Conservation (phyloP, 2,888 invertebrate genomes). For the Gonocerus acuteangulatus region DNA sequence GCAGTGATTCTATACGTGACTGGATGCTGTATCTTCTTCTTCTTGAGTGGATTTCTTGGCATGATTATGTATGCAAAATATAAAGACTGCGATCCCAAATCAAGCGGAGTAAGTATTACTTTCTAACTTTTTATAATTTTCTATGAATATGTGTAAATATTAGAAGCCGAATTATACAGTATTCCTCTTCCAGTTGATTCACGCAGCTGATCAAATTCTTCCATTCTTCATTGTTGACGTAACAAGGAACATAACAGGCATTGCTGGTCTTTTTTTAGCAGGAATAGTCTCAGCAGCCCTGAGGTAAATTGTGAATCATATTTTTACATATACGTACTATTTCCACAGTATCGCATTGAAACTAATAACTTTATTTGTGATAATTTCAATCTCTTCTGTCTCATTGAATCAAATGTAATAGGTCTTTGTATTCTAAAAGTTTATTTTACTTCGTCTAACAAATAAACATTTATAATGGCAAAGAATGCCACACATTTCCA, state of each 20-base stretch:
- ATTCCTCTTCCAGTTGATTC: slow-evolving; percentile 27
- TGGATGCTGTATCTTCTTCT: slow-evolving; percentile 9
- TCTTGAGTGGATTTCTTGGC: slow-evolving; percentile 44
- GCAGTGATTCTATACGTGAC: background rate
- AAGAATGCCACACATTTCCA: too few species aligned
- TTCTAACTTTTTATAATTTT: too few species aligned
- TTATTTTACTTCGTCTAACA: too few species aligned
- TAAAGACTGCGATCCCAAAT: slow-evolving; percentile 56
- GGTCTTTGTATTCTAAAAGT: too few species aligned
- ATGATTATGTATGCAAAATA: slow-evolving; percentile 57
- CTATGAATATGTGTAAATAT: too few species aligned
- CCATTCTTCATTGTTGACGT: slow-evolving; percentile 66
- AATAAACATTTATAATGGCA: too few species aligned
- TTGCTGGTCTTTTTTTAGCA: slow-evolving; percentile 67
- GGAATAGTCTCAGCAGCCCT: slow-evolving; percentile 66
- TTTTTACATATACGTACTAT: too few species aligned
- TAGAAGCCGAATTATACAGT: too few species aligned
- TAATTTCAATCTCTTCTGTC: too few species aligned
- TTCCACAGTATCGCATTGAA: too few species aligned
- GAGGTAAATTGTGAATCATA: slow-evolving; percentile 44
- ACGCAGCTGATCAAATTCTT: slow-evolving; percentile 50
- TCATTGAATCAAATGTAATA: too few species aligned
- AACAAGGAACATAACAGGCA: slow-evolving; percentile 55
- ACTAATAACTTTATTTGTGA: too few species aligned
- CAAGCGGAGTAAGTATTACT: slow-evolving; percentile 45